A percentile compares a stretch with the other conserved stretches of the same genome.
These are phyloP conservation scores for Chloroceryle aenea DNA, from an alignment of 2,113 vertebrate genomes.

Conservation along the genomic window DNA sequence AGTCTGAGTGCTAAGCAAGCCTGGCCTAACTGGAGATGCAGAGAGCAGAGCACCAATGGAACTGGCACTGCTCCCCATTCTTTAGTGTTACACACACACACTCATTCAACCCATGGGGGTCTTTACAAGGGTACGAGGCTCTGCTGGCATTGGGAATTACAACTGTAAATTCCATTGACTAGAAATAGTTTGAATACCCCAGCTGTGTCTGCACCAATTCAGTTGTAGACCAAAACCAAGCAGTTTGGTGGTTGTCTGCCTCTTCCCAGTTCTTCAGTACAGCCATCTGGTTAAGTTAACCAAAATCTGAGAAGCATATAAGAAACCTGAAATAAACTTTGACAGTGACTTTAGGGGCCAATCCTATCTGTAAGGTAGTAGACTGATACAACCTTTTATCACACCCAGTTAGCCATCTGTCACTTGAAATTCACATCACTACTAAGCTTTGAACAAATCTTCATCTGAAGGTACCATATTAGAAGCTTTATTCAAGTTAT, in stretches of 20 bases:
- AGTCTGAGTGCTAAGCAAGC: not conserved
- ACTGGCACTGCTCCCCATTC: accelerated
- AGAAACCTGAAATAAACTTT: not conserved
- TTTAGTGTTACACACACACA: not conserved
- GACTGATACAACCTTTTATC: not conserved
- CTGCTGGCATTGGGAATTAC: accelerated
- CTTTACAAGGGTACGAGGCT: not conserved
- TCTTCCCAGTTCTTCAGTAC: not conserved
- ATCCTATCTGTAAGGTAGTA: not conserved
- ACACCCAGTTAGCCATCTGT: not conserved
- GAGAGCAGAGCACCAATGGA: accelerated
- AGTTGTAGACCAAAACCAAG: not conserved
- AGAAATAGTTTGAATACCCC: not conserved
- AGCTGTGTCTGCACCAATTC: not conserved
- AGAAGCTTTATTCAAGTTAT: not conserved
- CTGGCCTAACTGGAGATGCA: accelerated
- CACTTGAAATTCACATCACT: not conserved
- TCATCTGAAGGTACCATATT: not conserved
- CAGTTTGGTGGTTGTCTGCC: not conserved
- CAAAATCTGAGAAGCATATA: not conserved
- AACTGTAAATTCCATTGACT: not conserved
- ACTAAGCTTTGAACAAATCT: not conserved
- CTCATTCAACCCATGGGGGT: not conserved
- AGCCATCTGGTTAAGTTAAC: not conserved
- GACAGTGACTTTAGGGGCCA: not conserved